These are phyloP conservation scores for Andrena camellia DNA, from an alignment of 2,888 invertebrate genomes.

Conservation along the genomic window DNA sequence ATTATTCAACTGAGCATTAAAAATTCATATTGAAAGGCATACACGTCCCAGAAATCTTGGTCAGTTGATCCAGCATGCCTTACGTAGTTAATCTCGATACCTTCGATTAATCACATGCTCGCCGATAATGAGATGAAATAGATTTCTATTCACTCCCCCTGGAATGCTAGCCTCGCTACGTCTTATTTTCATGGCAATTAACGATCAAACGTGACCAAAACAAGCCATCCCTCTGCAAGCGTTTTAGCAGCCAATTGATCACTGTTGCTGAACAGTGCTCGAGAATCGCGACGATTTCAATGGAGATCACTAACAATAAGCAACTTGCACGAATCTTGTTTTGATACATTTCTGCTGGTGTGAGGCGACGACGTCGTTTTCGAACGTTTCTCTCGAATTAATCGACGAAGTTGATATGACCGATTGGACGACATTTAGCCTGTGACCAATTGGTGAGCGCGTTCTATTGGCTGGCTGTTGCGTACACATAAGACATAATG, in stretches of 20 bases:
- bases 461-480: constrained; percentile 46
- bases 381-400: constrained; percentile 47
- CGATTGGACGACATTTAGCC: constrained; percentile 58
- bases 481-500: constrained; percentile 39
- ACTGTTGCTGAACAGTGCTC: too few species aligned
- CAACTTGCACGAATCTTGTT: background rate
- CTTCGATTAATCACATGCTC: too few species aligned
- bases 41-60: too few species aligned
- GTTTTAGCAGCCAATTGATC: constrained; percentile 1
- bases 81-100: too few species aligned
- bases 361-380: constrained; percentile 21
- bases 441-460: constrained; percentile 54
- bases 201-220: background rate
- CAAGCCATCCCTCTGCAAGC: background rate
- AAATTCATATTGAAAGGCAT: too few species aligned
- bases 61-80: too few species aligned
- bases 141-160: too few species aligned
- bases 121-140: too few species aligned
- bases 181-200: background rate
- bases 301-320: background rate
- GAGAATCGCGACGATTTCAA: background rate
- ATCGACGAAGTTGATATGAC: constrained; percentile 52
- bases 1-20: too few species aligned
- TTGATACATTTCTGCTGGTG: background rate
- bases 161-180: background rate